Evolutionary conservation across 1,140 invertebrate species (phyloP).

Genomic region (Acromyrmex charruanus): DNA sequence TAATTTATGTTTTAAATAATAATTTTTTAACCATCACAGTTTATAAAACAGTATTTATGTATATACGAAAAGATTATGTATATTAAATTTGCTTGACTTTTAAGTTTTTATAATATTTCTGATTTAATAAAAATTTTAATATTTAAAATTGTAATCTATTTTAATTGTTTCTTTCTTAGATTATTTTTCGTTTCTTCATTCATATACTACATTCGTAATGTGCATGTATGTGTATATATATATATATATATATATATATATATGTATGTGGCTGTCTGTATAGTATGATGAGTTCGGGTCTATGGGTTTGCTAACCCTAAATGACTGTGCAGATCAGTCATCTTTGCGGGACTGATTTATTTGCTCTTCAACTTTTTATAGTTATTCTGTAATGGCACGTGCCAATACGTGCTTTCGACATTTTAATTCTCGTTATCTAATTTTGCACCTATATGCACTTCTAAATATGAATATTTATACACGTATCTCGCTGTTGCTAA

Average conservation of each 20-base stretch:
- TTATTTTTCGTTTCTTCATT: neutral
- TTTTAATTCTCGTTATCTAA: neutral
- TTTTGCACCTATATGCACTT: neutral
- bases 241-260: too few relatives aligned
- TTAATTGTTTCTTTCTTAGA: neutral
- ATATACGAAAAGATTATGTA: neutral
- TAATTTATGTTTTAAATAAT: neutral
- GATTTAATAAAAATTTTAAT: neutral
- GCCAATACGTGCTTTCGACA: neutral
- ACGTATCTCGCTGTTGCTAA: neutral
- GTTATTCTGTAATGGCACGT: constrained; percentile 7
- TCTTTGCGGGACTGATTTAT: neutral
- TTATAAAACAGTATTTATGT: neutral
- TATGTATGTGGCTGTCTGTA: neutral
- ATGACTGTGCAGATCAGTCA: constrained; percentile 2
- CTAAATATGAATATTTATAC: neutral
- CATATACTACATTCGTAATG: neutral
- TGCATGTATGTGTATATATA: too few relatives aligned
- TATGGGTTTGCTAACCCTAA: constrained; percentile 3
- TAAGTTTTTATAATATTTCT: neutral
- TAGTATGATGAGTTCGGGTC: neutral
- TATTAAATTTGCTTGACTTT: neutral
- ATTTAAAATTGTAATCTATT: neutral
- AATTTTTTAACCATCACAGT: neutral
- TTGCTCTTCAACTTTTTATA: neutral